Conservation (phyloP, 1,140 invertebrate genomes). For the Sminthurides bifidus region DNA sequence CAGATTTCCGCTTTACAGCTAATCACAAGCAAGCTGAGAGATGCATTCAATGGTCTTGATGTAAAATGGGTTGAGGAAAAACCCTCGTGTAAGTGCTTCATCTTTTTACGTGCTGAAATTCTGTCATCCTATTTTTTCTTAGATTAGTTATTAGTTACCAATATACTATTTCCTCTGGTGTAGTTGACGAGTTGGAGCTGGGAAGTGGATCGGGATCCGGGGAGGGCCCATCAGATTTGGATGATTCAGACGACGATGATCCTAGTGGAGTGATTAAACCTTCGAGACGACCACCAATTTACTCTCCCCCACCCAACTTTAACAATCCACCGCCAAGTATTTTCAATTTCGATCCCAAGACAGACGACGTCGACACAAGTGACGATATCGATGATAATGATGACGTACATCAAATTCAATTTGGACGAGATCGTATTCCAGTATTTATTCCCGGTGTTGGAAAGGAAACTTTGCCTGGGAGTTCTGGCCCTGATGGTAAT, state of each 20-base stretch:
- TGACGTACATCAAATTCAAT: too few species aligned
- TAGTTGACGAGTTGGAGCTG: constrained; percentile 27
- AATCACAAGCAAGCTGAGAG: constrained; percentile 66
- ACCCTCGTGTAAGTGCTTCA: constrained; percentile 1
- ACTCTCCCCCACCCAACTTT: constrained; percentile 26
- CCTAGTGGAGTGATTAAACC: constrained; percentile 35
- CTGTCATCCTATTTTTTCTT: not conserved
- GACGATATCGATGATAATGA: constrained; percentile 34
- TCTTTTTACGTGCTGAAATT: not conserved
- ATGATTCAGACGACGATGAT: constrained; percentile 30
- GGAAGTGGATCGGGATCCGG: constrained; percentile 33
- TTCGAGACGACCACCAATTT: constrained; percentile 24
- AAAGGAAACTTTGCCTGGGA: constrained; percentile 41
- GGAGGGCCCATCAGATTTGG: constrained; percentile 28
- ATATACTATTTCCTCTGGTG: not conserved
- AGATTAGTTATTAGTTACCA: not conserved
- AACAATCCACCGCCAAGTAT: constrained; percentile 17
- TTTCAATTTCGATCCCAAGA: constrained; percentile 38
- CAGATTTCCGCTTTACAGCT: constrained; percentile 64
- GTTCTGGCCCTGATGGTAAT: constrained; percentile 4
- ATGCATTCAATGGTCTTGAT: constrained; percentile 77
- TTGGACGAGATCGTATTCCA: not conserved
- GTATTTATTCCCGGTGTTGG: constrained; percentile 9
- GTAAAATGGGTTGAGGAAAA: constrained; percentile 69
- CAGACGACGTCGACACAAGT: constrained; percentile 35